Evolutionary conservation across 1,140 invertebrate species (phyloP).

Genomic region (Neotoxoptera formosana): DNA sequence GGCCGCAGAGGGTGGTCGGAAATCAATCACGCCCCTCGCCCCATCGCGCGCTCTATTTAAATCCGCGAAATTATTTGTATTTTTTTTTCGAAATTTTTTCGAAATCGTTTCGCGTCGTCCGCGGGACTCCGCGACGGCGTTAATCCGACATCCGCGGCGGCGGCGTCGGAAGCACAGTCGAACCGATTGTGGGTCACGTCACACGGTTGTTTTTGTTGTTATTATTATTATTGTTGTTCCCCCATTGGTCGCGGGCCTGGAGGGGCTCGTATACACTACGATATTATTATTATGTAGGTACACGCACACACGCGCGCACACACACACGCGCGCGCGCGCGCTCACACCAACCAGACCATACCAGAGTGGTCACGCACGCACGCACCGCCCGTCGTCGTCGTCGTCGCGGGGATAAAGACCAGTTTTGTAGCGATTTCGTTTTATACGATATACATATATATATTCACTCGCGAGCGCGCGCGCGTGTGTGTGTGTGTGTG

Average conservation of each 20-base stretch:
- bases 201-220: conserved; percentile 20
- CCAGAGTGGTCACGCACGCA: conserved; percentile 18
- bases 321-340: neutral
- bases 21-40: conserved; percentile 16
- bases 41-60: neutral
- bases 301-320: neutral
- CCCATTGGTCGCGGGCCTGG: conserved; percentile 7
- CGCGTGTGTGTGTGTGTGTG: neutral
- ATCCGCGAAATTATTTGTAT: neutral
- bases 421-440: conserved; percentile 52
- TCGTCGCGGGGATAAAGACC: conserved; percentile 53
- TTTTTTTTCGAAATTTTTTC: neutral
- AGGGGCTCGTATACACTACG: neutral
- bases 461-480: neutral
- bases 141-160: conserved; percentile 3
- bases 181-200: conserved; percentile 37
- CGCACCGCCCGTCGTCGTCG: conserved; percentile 15
- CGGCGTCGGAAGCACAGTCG: neutral
- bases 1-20: conserved; percentile 48
- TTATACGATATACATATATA: neutral
- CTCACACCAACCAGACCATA: neutral
- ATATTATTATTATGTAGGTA: conserved; percentile 22
- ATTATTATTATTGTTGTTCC: conserved; percentile 14
- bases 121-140: neutral
- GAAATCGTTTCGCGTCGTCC: neutral